phyloP scores from a whole-genome alignment of 1,140 invertebrate species.

The Thereuonema tuberculata region DNA sequence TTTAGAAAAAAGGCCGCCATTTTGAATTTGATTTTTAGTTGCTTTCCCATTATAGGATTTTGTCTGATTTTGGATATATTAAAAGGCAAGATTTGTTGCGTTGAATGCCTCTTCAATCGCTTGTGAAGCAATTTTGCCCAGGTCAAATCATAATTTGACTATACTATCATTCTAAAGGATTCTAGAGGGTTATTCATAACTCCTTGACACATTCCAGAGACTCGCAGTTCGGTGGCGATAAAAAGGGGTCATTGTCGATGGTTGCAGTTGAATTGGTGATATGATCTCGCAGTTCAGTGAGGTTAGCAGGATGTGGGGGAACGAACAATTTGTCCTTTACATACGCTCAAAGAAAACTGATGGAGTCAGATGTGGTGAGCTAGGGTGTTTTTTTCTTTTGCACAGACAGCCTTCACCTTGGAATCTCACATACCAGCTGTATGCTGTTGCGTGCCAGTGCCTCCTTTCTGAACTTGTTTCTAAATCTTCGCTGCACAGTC shows the following conservation, averaged over 20 bases:
- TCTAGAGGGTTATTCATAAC: too few relatives aligned
- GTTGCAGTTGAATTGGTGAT: neutral
- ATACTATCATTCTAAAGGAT: too few relatives aligned
- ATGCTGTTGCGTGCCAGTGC: neutral
- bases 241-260: neutral
- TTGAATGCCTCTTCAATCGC: too few relatives aligned
- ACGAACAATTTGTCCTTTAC: neutral
- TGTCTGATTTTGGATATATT: too few relatives aligned
- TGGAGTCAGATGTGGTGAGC: neutral
- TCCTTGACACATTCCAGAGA: too few relatives aligned
- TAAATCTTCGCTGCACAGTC: neutral
- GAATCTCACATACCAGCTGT: neutral
- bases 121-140: too few relatives aligned
- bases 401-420: neutral
- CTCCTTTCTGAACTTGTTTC: neutral
- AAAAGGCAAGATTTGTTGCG: too few relatives aligned
- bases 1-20: too few relatives aligned
- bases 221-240: too few relatives aligned
- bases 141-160: too few relatives aligned
- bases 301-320: neutral
- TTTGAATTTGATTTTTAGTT: too few relatives aligned
- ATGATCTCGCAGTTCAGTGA: neutral
- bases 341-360: neutral
- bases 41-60: too few relatives aligned
- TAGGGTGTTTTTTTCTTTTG: neutral